These are phyloP conservation scores for Cheirogaleus medius DNA, from an alignment of 2,113 vertebrate genomes.

Conservation along the genomic window DNA sequence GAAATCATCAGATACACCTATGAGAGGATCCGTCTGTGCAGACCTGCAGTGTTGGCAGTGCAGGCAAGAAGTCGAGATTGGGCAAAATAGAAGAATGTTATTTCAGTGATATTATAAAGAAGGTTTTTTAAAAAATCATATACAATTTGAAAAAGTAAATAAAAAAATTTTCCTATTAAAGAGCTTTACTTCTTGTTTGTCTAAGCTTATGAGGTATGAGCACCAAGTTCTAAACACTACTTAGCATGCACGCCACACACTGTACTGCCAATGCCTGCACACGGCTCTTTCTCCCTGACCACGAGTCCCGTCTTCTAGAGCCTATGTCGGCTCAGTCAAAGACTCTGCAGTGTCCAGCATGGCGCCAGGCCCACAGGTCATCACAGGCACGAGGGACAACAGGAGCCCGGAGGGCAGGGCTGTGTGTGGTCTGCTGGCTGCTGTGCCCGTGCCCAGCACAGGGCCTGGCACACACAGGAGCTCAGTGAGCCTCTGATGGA, in stretches of 20 bases:
- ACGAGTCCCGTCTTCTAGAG: neutral
- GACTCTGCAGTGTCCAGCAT: neutral
- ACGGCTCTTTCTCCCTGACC: rapidly evolving
- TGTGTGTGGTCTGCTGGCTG: no score
- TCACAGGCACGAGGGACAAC: rapidly evolving
- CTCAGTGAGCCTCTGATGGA: neutral
- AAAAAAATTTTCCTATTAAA: neutral
- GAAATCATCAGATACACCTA: neutral
- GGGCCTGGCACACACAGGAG: neutral
- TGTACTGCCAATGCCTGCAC: rapidly evolving
- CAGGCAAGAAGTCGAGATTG: neutral
- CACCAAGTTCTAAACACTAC: neutral
- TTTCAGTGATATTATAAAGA: neutral
- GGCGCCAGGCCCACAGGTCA: neutral
- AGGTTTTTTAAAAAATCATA: neutral
- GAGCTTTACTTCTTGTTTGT: neutral
- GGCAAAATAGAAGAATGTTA: neutral
- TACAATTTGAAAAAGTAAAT: neutral
- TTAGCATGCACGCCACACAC: rapidly evolving
- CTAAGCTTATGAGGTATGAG: neutral
- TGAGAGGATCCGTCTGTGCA: neutral
- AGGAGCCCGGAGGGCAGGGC: neutral
- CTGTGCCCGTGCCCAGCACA: no score
- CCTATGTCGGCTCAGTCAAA: neutral
- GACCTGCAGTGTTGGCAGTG: neutral